Evolutionary conservation across 2,797 vertebrate genomes (phyloP).

Genomic region (Pipistrellus pygmaeus): DNA sequence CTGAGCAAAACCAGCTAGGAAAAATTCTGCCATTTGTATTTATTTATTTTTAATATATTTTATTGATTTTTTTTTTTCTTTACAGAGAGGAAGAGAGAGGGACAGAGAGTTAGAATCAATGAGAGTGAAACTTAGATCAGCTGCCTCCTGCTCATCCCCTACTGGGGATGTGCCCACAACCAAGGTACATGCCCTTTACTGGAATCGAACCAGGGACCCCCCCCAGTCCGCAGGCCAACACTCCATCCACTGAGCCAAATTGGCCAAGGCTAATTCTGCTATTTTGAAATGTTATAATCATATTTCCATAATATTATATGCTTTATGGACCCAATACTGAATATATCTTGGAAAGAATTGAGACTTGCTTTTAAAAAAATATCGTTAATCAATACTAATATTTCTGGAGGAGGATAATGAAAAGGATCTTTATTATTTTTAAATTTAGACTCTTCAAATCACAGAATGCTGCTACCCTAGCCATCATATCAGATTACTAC

Average conservation of each 20-base stretch:
- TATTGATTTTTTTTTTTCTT: no score
- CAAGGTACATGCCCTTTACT: neutral
- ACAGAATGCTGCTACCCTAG: neutral
- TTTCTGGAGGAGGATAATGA: neutral
- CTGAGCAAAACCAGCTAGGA: neutral
- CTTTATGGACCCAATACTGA: neutral
- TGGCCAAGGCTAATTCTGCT: neutral
- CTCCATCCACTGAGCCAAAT: neutral
- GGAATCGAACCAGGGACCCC: neutral
- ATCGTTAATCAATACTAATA: neutral
- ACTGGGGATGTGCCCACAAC: no score
- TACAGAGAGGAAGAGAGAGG: no score
- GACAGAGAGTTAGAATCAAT: no score
- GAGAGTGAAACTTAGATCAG: no score
- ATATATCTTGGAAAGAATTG: neutral
- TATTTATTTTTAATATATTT: no score
- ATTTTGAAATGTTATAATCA: neutral
- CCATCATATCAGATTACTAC: neutral
- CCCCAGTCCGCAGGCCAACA: neutral
- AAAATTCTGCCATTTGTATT: neutral
- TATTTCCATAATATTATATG: neutral
- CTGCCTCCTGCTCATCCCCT: no score
- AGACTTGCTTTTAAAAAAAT: neutral
- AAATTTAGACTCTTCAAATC: neutral
- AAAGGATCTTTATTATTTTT: conserved; percentile 22